Conservation (phyloP, 2,113 vertebrate species). For the Colossoma macropomum region DNA sequence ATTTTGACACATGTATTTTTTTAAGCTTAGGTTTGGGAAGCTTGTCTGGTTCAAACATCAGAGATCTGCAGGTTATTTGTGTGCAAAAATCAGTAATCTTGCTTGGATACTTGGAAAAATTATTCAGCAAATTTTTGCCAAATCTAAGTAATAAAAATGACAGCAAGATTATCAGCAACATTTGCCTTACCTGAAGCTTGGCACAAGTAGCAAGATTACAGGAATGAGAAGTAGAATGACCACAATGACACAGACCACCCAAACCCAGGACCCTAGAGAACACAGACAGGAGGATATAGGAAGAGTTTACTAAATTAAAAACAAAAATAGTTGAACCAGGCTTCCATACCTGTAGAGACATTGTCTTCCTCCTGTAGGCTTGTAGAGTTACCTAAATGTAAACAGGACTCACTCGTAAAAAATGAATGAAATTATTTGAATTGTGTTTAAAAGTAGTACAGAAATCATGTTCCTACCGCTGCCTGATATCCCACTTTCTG, state of each 20-base stretch:
- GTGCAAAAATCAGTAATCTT: no score
- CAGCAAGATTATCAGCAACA: neutral
- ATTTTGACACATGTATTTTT: no score
- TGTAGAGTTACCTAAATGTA: conserved; percentile 12
- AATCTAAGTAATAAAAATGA: no score
- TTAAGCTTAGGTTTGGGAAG: no score
- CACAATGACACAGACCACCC: conserved; percentile 54
- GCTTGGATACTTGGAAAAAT: no score
- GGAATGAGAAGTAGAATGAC: conserved; percentile 63
- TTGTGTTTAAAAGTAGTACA: neutral
- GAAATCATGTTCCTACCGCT: conserved; percentile 26
- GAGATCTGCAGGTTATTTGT: no score
- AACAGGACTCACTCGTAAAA: neutral
- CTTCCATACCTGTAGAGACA: conserved; percentile 13
- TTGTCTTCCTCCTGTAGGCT: conserved; percentile 6
- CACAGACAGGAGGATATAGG: conserved; percentile 1
- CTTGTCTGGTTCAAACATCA: no score
- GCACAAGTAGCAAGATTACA: conserved; percentile 58
- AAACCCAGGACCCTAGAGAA: conserved; percentile 61
- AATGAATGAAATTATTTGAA: neutral
- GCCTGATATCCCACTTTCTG: conserved; percentile 71
- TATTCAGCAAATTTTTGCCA: no score
- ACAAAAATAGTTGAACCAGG: neutral
- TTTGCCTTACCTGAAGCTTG: conserved; percentile 53
- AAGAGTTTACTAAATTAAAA: neutral